Evolutionary conservation across 2,113 vertebrate genomes (phyloP), one percentile per base, ranked within the genome.

Genomic region (Pteruthius melanotis): DNA sequence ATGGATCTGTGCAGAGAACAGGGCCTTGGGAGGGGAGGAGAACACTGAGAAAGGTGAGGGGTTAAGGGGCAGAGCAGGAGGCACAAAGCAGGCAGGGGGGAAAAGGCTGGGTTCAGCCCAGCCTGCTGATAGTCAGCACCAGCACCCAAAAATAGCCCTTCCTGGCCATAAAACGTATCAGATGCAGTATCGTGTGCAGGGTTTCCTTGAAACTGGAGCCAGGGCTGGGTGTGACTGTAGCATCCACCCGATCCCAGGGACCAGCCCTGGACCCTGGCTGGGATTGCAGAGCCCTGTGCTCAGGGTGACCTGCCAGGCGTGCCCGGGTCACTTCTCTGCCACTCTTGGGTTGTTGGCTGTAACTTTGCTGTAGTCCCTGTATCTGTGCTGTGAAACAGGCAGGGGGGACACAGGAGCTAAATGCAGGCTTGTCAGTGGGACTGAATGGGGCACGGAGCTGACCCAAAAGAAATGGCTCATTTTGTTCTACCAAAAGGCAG

Each of bases 341-440:
- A 14, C 31, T 33, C n/a, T 7, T 1, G 0, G 0, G 0, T 17
- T 45, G 37, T 65, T 57, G 74, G 76, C 59, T 33, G 52, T 40
- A 45, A 3, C 47, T 37, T 69, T 30, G 65, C 65, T 64, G 1
- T 26, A 37, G 49, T 14, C 70, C 63, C 47, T 15, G n/a, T 31
- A 18, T 24, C 44, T 1, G 9, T 9, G 16, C 72, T 33, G 23
- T 15, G n/a, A 22, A 56, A 13, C 23, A 26, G 61, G 44, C n/a
- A 40, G 28, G 8, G 15, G 37, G 24, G 1, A 52, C 71, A 82
- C 2, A 8, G 82, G 57, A 78, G 40, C 66, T 42, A 40, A 42
- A 18, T 35, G 20, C 45, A 50, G 61, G 13, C 31, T 57, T 37
- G 47, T 49, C 60, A 30, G 54, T 15, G 63, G 31, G 33, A 23